Conservation (phyloP, 2,113 vertebrate genomes). For the Piaya cayana region DNA sequence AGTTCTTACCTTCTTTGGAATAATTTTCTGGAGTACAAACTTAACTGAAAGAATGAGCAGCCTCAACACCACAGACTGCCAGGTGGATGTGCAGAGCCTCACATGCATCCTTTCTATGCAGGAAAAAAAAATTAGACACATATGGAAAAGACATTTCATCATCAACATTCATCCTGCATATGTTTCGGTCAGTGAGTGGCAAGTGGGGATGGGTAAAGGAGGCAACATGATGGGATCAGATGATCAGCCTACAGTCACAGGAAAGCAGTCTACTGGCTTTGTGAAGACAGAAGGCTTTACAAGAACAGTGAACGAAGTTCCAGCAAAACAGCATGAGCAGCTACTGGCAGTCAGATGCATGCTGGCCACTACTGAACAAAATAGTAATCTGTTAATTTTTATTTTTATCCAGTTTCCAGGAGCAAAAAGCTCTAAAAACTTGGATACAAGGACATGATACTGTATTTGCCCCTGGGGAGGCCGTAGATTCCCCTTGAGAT, state of each 20-base stretch:
- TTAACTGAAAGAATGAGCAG: neutral
- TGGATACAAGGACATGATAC: neutral
- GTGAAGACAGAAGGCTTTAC: neutral
- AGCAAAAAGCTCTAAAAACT: neutral
- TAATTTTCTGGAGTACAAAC: neutral
- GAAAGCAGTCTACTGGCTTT: neutral
- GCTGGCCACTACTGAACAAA: neutral
- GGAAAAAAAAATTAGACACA: neutral
- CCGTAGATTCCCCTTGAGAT: neutral
- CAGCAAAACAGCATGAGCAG: neutral
- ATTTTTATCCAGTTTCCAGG: neutral
- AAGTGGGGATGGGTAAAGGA: neutral
- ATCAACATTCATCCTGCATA: fast-evolving
- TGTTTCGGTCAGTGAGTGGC: neutral
- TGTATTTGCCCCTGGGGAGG: neutral
- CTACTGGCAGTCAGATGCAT: neutral
- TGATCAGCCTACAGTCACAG: neutral
- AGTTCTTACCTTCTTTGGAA: neutral
- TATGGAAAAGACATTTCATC: neutral
- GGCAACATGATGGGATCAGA: neutral
- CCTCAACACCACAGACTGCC: neutral
- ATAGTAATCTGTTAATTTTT: neutral
- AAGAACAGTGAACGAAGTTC: neutral
- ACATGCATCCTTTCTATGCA: neutral
- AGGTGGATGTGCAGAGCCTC: neutral